phyloP scores from a whole-genome alignment of 2,888 invertebrate genomes.

The Dyspetes luteomarginatus region DNA sequence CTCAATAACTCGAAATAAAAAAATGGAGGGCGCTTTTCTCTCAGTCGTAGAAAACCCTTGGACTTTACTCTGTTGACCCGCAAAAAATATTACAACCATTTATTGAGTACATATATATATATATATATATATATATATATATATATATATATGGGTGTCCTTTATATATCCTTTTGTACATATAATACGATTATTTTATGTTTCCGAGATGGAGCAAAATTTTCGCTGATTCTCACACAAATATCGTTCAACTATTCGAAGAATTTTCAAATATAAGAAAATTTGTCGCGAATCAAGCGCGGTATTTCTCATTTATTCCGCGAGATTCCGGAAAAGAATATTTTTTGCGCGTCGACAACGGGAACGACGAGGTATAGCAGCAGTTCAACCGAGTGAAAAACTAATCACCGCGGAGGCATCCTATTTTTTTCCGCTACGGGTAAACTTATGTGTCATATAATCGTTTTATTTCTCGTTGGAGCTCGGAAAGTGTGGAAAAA shows the following conservation, averaged over 20 bases:
- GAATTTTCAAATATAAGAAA: neutral
- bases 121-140: too few species aligned
- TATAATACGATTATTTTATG: neutral
- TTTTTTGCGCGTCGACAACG: constrained; percentile 32
- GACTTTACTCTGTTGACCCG: constrained; percentile 22
- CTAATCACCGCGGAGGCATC: constrained; percentile 65
- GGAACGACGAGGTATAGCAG: constrained; percentile 29
- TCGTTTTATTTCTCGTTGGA: neutral
- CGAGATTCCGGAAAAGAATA: constrained; percentile 22
- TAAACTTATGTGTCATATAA: constrained; percentile 33
- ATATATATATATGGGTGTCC: too few species aligned
- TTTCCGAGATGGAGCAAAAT: neutral
- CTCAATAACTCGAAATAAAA: constrained; percentile 50
- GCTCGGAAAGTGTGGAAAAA: neutral
- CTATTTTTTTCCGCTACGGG: constrained; percentile 7
- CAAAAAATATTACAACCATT: constrained; percentile 20
- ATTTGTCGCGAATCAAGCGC: neutral
- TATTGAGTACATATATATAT: neutral
- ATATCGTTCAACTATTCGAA: neutral
- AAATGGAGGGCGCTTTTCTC: neutral
- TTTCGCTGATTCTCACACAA: neutral
- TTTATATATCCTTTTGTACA: too few species aligned
- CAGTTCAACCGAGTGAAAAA: constrained; percentile 72
- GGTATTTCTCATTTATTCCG: constrained; percentile 11
- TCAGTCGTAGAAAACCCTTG: constrained; percentile 4